Base-by-base conservation (phyloP, 1,140 invertebrate genomes). In the Carposina sasakii region DNA sequence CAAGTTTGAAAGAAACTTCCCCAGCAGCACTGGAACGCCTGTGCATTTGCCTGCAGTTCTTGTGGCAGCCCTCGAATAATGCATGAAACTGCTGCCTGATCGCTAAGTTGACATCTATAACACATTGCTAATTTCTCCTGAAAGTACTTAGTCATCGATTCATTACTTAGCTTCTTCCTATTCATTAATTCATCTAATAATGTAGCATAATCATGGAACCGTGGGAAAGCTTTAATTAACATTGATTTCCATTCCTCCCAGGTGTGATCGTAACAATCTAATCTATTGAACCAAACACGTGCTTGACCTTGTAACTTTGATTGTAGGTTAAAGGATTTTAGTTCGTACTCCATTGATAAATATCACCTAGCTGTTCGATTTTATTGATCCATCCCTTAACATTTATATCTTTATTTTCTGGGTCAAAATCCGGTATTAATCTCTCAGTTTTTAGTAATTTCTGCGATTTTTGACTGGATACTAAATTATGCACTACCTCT, bases 151-250 rank as follows among this genome's bases (percentile, higher is more conserved):
- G 47, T 44, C 58, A 49, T 54, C 16, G 41, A 46, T 30, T 54
- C 50, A 22, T 23, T 28, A 19, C 19, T 8, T 9, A 13, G 26
- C 20, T 58, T 58, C 15, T 50, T 41, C 1, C 53, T 1, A 10
- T 9, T 45, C 19, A 54, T 34, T 21, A 55, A 5, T 34, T 59
- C 56, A 30, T 52, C 40, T 22, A 55, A 12, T 2, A 47, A 6
- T 12, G 20, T 33, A 6, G 48, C 56, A 17, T 31, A 59, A 24
- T 57, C 56, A 20, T 22, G 13, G n/a, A n/a, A n/a, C n/a, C n/a
- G n/a, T n/a, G n/a, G n/a, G 34, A 59, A 59, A 1, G 51, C 45
- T 5, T 19, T 10, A 10, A 16, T 13, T n/a, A 53, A 31, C 23
- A 28, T 19, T 2, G 10, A 10, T 30, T 53, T 53, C 51, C 51